Evolutionary conservation across 2,797 vertebrate species (phyloP).

Genomic region (Macrochelys suwanniensis): DNA sequence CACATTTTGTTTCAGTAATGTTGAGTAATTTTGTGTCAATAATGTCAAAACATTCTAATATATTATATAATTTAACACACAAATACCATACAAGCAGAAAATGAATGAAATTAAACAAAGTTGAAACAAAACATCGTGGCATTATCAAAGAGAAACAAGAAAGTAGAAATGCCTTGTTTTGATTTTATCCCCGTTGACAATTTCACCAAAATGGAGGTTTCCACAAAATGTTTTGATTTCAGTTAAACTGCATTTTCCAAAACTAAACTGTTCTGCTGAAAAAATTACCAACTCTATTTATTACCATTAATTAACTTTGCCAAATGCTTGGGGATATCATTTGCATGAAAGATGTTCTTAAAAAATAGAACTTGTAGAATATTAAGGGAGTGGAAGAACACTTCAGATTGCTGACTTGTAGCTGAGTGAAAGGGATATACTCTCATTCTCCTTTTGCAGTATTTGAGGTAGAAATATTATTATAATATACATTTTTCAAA

Average conservation of each 20-base stretch:
- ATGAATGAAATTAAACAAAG: not conserved
- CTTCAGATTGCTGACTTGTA: not conserved
- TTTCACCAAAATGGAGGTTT: not conserved
- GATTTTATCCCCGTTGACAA: not conserved
- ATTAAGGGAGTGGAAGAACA: not conserved
- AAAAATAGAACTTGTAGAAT: slow-evolving; percentile 19
- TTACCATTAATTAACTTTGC: not conserved
- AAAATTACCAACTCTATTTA: not conserved
- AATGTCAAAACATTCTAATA: not conserved
- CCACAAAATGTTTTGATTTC: not conserved
- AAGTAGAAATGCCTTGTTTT: not conserved
- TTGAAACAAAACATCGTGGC: not conserved
- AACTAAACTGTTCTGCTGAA: not conserved
- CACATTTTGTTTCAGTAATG: not conserved
- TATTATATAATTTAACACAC: not conserved
- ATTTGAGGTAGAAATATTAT: not conserved
- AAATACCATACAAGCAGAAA: not conserved
- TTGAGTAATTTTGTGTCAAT: not conserved
- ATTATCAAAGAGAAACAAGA: not conserved
- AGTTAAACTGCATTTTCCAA: not conserved
- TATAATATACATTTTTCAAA: not conserved
- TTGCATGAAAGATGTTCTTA: not conserved
- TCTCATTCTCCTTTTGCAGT: not conserved
- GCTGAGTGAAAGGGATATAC: not conserved
- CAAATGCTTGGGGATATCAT: not conserved